These are phyloP conservation scores for Hermaeophaga mercurialis DNA, from an alignment of 2,888 invertebrate genomes.

Conservation along the genomic window DNA sequence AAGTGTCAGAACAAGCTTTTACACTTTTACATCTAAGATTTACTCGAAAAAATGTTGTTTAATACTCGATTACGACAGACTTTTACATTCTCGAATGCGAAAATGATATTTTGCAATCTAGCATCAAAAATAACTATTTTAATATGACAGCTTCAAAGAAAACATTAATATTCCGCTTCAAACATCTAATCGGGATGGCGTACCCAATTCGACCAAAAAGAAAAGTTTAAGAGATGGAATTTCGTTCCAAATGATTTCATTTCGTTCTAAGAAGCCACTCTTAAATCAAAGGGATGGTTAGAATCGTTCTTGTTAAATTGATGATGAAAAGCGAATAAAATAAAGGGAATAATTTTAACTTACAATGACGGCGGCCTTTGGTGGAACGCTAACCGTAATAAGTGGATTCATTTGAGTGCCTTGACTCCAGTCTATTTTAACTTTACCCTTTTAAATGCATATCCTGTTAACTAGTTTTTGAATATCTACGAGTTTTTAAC, in stretches of 20 bases:
- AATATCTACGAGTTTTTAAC: too few relatives aligned
- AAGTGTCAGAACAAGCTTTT: too few relatives aligned
- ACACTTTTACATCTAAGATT: too few relatives aligned
- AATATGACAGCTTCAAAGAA: too few relatives aligned
- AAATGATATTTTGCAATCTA: too few relatives aligned
- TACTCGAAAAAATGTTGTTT: too few relatives aligned
- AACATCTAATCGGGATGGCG: too few relatives aligned
- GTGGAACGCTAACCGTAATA: conserved; percentile 14
- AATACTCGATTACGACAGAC: too few relatives aligned
- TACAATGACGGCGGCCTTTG: conserved; percentile 1
- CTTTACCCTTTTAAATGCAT: background rate
- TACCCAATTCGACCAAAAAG: too few relatives aligned
- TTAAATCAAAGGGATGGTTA: conserved; percentile 4
- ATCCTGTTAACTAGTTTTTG: background rate
- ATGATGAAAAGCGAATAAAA: conserved; percentile 12
- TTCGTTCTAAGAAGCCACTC: conserved; percentile 6
- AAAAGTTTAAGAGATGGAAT: background rate
- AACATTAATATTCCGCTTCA: too few relatives aligned
- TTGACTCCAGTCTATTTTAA: background rate
- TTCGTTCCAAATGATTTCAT: conserved; percentile 3
- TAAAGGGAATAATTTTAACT: conserved; percentile 7
- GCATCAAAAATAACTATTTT: too few relatives aligned
- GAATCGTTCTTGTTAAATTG: conserved; percentile 13
- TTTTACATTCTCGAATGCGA: too few relatives aligned
- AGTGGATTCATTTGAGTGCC: conserved; percentile 19